phyloP scores from a whole-genome alignment of 2,113 vertebrate genomes.

The Ageneiosus marmoratus region DNA sequence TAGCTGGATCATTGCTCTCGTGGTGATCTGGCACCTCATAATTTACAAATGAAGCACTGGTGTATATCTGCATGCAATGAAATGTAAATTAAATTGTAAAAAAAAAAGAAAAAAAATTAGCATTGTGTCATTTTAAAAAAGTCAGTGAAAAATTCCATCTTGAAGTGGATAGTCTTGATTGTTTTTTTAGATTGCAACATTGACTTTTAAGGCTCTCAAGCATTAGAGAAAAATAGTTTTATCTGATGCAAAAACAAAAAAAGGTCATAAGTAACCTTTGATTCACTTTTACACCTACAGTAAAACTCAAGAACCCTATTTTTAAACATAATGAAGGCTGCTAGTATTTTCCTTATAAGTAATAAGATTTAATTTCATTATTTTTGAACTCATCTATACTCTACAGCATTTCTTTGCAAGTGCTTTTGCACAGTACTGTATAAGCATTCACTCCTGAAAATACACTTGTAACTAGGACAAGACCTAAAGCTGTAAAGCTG shows the following conservation, averaged over 20 bases:
- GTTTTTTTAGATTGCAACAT: background rate
- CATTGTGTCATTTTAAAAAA: background rate
- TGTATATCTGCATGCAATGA: conserved; percentile 1
- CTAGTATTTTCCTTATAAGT: too few species aligned
- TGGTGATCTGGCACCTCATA: conserved; percentile 21
- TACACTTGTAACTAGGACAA: conserved; percentile 7
- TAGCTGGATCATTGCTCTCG: conserved; percentile 12
- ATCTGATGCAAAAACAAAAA: background rate
- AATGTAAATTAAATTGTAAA: conserved; percentile 8
- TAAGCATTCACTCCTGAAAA: conserved; percentile 1
- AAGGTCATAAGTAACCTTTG: background rate
- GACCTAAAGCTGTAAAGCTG: conserved; percentile 32
- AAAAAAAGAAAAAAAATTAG: background rate
- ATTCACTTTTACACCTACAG: background rate
- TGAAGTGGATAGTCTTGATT: background rate
- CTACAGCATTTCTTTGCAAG: too few species aligned
- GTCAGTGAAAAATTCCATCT: background rate
- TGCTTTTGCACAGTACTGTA: too few species aligned
- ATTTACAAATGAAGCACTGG: conserved; percentile 21
- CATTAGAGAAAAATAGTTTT: background rate
- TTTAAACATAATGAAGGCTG: too few species aligned
- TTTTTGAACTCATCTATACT: too few species aligned
- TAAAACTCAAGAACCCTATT: too few species aligned
- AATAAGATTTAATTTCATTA: too few species aligned
- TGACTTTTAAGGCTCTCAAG: background rate